These are phyloP conservation scores for Scrobipalpa costella DNA, from an alignment of 2,888 invertebrate genomes.

Conservation along the genomic window DNA sequence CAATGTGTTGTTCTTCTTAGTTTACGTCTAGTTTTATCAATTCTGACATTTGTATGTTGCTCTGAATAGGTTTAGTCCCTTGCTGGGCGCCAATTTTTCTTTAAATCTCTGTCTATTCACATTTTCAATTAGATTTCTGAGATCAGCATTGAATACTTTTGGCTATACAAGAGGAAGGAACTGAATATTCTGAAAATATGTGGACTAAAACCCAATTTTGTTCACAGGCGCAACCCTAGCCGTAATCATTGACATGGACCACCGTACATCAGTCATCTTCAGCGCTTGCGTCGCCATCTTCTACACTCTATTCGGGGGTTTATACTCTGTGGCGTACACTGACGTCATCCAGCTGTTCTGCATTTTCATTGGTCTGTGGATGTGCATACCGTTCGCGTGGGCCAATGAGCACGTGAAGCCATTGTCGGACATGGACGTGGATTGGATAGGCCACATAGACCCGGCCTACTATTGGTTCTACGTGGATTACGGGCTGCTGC, in stretches of 20 bases:
- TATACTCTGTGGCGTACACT: slow-evolving; percentile 99
- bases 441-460: slow-evolving; percentile 93
- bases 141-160: no score
- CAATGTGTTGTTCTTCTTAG: background rate
- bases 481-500: slow-evolving; percentile 92
- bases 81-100: slow-evolving; percentile 6
- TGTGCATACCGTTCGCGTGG: slow-evolving; percentile 98
- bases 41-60: background rate
- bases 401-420: slow-evolving; percentile 91
- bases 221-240: slow-evolving; percentile 93
- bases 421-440: slow-evolving; percentile 89
- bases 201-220: no score
- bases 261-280: slow-evolving; percentile 94
- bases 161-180: no score
- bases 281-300: slow-evolving; percentile 98
- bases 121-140: no score
- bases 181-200: no score
- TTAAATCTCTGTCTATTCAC: no score
- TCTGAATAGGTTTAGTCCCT: background rate
- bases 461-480: slow-evolving; percentile 89
- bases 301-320: slow-evolving; percentile 98
- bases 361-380: slow-evolving; percentile 98
- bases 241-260: slow-evolving; percentile 98
- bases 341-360: slow-evolving; percentile 99
- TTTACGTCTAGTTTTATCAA: background rate